Evolutionary conservation across 2,797 vertebrate species (phyloP), one percentile per base, ranked within the genome.

Genomic region (Pyrocephalus nanus): DNA sequence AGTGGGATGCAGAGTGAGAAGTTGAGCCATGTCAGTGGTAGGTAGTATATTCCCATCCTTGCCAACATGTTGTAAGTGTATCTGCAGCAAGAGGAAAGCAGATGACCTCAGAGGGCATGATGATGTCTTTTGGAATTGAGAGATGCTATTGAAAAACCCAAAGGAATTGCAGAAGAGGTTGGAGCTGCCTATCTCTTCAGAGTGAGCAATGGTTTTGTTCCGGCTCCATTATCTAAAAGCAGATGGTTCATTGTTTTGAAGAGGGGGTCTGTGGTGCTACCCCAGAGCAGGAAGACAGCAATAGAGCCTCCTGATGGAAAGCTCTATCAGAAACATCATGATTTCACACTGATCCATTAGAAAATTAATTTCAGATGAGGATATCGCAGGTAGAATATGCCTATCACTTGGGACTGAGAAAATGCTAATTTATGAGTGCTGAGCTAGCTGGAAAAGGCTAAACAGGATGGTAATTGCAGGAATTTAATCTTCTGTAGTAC

Each of bases 31-130:
- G 99, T 96, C 97, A 99, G 94, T 86, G 93, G 11, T 11, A 67
- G 64, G 21, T 98, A 98, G 15, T 98, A 98, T 43, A 93, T 98
- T 29, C 97, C 98, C 76, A 97, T 95, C 25, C 98, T 96, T 72
- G 98, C 96, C 88, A 99, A 92, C 95, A 99, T 98, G 80, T 98
- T 98, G 15, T 99, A 98, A 29, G 98, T 98, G 74, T 99, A 99
- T 93, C 99, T 99, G 97, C 69, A 94, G 78, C 29, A 34, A 85
- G 65, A 94, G 27, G 43, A 75, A 81, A 86, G 73, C 22, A 72
- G n/a, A 11, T 47, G 50, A 91, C 6, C 78, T 71, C 54, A 86
- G 57, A 55, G 47, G 25, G 65, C 87, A 60, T 86, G 27, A 58
- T 16, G 9, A 19, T 21, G 22, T 83, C 29, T 40, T 85, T 91